These are phyloP conservation scores for Zaprionus tsacasi DNA, from an alignment of 1,140 invertebrate genomes.

Conservation along the genomic window DNA sequence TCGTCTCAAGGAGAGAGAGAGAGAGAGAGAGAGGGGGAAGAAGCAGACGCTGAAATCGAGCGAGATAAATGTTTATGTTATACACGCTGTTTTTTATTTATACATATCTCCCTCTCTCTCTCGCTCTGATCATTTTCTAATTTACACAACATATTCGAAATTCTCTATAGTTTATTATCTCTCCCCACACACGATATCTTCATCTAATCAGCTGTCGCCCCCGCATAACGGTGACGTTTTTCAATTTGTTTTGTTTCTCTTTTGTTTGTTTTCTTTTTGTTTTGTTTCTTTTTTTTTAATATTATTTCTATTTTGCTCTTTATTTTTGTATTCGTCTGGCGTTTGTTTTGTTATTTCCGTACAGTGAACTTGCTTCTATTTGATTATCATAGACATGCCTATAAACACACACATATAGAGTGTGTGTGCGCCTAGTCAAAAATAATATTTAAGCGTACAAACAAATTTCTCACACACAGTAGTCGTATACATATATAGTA, in stretches of 20 bases:
- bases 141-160: background rate
- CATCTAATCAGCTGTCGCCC: conserved; percentile 61
- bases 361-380: conserved; percentile 76
- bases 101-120: background rate
- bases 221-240: conserved; percentile 59
- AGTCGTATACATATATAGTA: conserved; percentile 40
- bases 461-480: conserved; percentile 3
- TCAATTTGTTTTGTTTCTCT: conserved; percentile 46
- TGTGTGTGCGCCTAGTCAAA: conserved; percentile 16
- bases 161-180: background rate
- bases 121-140: background rate
- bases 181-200: conserved; percentile 18
- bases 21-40: conserved; percentile 1
- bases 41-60: conserved; percentile 3
- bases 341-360: conserved; percentile 67
- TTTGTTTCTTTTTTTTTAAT: conserved; percentile 43
- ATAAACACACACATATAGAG: conserved; percentile 49
- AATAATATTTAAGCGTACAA: conserved; percentile 5
- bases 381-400: conserved; percentile 61
- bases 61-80: conserved; percentile 19
- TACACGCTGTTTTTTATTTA: background rate
- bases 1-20: background rate
- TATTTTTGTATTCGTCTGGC: conserved; percentile 11
- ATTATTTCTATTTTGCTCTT: conserved; percentile 47
- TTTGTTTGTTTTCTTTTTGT: conserved; percentile 39